A percentile compares a stretch with the other conserved stretches of the same genome.
Evolutionary conservation across 2,888 invertebrate genomes (phyloP).

Genomic region (Drosophila seclusa): DNA sequence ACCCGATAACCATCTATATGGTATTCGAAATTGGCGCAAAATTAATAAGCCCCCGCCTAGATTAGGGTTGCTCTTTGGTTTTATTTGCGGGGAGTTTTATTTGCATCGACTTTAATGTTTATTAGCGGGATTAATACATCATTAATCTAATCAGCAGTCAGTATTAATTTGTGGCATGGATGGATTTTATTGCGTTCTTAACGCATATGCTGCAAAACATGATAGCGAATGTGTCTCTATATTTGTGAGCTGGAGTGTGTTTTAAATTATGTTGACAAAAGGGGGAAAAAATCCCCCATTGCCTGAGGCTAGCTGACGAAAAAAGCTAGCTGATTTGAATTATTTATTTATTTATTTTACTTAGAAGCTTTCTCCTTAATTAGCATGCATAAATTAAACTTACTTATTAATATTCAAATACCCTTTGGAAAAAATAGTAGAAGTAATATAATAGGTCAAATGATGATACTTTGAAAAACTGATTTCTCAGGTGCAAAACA

Average conservation of each 20-base stretch:
- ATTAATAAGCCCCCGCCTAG: conserved; percentile 58
- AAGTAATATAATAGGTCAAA: background rate
- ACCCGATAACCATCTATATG: conserved; percentile 47
- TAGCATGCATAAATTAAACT: background rate
- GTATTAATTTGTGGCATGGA: conserved; percentile 14
- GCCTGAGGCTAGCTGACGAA: background rate
- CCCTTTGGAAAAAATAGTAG: rapidly evolving
- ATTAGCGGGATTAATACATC: conserved; percentile 82
- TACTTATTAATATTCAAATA: background rate
- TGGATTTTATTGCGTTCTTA: conserved; percentile 28
- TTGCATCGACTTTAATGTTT: conserved; percentile 75
- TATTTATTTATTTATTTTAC: background rate
- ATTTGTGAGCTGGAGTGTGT: conserved; percentile 16
- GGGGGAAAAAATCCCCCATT: background rate
- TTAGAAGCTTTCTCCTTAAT: background rate
- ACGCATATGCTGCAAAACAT: conserved; percentile 70
- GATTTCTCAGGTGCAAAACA: background rate
- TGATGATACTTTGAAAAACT: background rate
- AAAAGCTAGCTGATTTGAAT: background rate
- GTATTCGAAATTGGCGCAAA: conserved; percentile 51
- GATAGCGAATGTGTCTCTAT: conserved; percentile 25
- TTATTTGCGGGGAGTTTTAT: conserved; percentile 50
- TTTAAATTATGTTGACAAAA: background rate
- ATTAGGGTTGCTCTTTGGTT: conserved; percentile 5
- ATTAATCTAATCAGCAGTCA: conserved; percentile 75